Percentiles rank a stretch among this genome's conserved stretches.
These are phyloP conservation scores for Peromyscus eremicus DNA, from an alignment of 2,797 vertebrate genomes.

Conservation along the genomic window DNA sequence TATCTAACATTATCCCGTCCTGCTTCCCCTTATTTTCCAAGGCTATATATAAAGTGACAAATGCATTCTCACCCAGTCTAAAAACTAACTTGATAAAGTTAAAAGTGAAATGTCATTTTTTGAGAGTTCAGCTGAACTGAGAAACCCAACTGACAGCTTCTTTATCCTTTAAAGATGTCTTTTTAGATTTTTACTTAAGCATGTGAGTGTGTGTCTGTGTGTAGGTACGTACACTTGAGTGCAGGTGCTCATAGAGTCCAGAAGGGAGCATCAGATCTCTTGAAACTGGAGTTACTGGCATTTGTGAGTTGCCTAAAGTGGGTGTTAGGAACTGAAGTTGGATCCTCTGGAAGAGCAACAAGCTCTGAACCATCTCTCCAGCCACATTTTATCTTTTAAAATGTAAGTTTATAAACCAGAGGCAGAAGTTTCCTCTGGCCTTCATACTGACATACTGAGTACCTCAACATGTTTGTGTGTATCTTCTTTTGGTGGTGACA, in stretches of 20 bases:
- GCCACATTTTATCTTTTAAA: not conserved
- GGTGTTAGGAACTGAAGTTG: not conserved
- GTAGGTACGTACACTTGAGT: not conserved
- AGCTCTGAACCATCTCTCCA: not conserved
- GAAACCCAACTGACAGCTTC: not conserved
- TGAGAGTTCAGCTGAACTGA: constrained; percentile 35
- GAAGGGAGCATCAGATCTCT: not conserved
- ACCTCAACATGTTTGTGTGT: not conserved
- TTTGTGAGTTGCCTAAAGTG: not conserved
- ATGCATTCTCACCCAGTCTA: constrained; percentile 21
- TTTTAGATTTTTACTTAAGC: not conserved
- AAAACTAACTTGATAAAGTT: not conserved
- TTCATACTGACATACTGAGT: constrained; percentile 16
- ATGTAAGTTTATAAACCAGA: constrained; percentile 36
- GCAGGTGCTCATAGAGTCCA: not conserved
- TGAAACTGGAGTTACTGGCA: not conserved
- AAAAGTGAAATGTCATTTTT: constrained; percentile 49
- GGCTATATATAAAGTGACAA: not conserved
- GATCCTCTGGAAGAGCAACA: not conserved
- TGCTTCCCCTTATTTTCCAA: constrained; percentile 38
- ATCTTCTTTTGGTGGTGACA: not conserved
- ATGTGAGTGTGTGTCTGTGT: not conserved
- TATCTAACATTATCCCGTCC: not conserved
- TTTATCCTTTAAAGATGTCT: not conserved
- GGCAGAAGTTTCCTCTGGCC: not conserved